These are phyloP conservation scores for Acipenser oxyrinchus DNA, from an alignment of 2,797 vertebrate genomes.

Conservation along the genomic window DNA sequence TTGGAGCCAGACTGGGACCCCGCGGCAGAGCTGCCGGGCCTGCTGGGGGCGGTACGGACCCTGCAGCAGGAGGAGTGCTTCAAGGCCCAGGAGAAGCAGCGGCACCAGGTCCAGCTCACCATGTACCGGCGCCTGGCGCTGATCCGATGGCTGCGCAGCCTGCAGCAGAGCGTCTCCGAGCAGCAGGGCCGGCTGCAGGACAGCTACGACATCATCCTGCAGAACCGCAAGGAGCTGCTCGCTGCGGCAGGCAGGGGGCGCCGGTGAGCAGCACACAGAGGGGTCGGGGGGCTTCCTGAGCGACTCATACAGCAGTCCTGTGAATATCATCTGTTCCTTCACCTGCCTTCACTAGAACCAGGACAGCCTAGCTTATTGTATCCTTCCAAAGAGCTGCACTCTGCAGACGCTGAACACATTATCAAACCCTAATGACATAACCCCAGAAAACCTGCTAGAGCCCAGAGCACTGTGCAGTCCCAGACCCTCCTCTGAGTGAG, in stretches of 20 bases:
- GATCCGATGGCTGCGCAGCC: slow-evolving; percentile 85
- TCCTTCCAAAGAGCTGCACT: too few relatives aligned
- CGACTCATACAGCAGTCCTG: too few relatives aligned
- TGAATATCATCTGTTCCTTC: too few relatives aligned
- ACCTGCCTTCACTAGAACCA: too few relatives aligned
- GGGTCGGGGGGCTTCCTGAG: neutral
- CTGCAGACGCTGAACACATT: too few relatives aligned
- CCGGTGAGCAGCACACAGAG: slow-evolving; percentile 27
- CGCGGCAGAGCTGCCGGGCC: slow-evolving; percentile 47
- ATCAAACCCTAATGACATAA: too few relatives aligned
- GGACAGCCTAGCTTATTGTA: too few relatives aligned
- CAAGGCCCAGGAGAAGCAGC: slow-evolving; percentile 92
- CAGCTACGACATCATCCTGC: slow-evolving; percentile 91
- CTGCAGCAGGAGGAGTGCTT: slow-evolving; percentile 81
- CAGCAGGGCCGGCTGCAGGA: slow-evolving; percentile 91
- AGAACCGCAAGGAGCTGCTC: slow-evolving; percentile 89
- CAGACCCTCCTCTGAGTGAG: too few relatives aligned
- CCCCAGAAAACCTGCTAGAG: too few relatives aligned
- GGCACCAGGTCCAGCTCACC: slow-evolving; percentile 86
- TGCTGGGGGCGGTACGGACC: slow-evolving; percentile 77
- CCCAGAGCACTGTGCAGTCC: too few relatives aligned
- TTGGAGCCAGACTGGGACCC: slow-evolving; percentile 47
- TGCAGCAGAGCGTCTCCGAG: slow-evolving; percentile 76
- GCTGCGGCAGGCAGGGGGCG: slow-evolving; percentile 60
- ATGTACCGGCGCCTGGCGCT: slow-evolving; percentile 93